Base-by-base conservation (phyloP, 2,113 vertebrate genomes). In the Verasper variegatus region DNA sequence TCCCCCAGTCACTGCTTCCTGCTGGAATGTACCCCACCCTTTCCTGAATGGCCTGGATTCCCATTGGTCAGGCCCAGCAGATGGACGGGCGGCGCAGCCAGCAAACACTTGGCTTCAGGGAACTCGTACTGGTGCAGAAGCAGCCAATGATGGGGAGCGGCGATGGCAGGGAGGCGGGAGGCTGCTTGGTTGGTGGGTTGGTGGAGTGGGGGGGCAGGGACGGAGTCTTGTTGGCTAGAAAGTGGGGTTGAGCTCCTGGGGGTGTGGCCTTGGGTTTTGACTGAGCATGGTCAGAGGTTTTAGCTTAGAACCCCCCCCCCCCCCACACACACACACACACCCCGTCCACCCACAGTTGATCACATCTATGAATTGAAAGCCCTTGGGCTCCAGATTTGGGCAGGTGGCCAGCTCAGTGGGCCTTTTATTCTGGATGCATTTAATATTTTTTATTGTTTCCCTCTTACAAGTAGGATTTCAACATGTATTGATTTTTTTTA, bases 1-100 rank as follows among this genome's bases (percentile, higher is more conserved):
- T 85, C 86, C 86, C 85, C 88, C 86, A 84, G 67, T 82, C 78
- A 54, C 71, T 78, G 84, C 89, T 90, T 93, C 90, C 91, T 92
- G 90, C 89, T 91, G 89, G 86, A 93, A 93, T 92, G 91, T 74
- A 87, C 89, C 84, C 92, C 93, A 93, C 93, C 93, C 92, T 92
- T 92, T 93, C 91, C 91, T 92, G 92, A 91, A 87, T 92, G 88
- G 85, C 91, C 90, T 91, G 90, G 84, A 90, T 93, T 89, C 79
- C 78, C 74, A 93, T 93, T 94, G 92, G 92, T 60, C 45, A 9
- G 4, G 1, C 37, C 18, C 0, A 0, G 24, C 40, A 62, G 86
- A 92, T 20, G 40, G 92, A 82, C 84, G 37, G 84, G 57, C 74
- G 4, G n/a, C 15, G 40, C 71, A 70, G 66, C 92, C 89, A 91